Evolutionary conservation across 2,113 vertebrate species (phyloP), one percentile per base, ranked within the genome.

Genomic region (Hippopotamus amphibius): DNA sequence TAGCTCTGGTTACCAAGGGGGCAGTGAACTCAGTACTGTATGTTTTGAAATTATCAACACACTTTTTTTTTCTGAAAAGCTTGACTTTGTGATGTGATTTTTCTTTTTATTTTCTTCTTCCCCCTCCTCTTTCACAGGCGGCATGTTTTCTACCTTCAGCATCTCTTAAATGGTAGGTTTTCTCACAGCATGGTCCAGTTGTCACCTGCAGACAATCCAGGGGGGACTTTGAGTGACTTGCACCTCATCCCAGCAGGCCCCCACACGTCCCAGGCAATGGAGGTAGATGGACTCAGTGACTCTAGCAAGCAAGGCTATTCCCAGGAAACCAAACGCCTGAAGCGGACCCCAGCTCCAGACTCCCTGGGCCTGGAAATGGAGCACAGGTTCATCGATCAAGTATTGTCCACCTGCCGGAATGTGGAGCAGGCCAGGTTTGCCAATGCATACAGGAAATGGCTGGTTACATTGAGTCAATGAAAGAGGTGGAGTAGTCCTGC

Each of bases 281-380:
- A 99, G 95, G 97, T 99, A 41, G 99, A 99, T 61, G 98, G 98
- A 80, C 97, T 98, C 71, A 98, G 96, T 88, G 99, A 99, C 96
- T 98, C 97, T n/a, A 98, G 96, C 94, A 99, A 98, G 97, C 99
- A 99, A 94, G 97, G 98, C 96, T 99, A 99, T 97, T 99, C 98
- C 71, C 99, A 99, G 98, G 99, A 99, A 99, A 99, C 97, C 63
- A 99, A 99, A 98, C 99, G 99, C 5, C 98, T 99, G 96, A 99
- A 99, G 97, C 99, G 99, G 92, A 99, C 99, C 61, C 98, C 99
- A 83, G 66, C 98, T 89, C 97, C 98, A 97, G 98, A 99, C 71
- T 97, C 92, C 59, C 66, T 98, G 77, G 98, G 95, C 95, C 98
- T 99, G 83, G 98, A 99, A 95, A 98, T 98, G 30, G 99, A 99